Conservation (phyloP, 2,113 vertebrate species). For the Oxygymnocypris stewartii region DNA sequence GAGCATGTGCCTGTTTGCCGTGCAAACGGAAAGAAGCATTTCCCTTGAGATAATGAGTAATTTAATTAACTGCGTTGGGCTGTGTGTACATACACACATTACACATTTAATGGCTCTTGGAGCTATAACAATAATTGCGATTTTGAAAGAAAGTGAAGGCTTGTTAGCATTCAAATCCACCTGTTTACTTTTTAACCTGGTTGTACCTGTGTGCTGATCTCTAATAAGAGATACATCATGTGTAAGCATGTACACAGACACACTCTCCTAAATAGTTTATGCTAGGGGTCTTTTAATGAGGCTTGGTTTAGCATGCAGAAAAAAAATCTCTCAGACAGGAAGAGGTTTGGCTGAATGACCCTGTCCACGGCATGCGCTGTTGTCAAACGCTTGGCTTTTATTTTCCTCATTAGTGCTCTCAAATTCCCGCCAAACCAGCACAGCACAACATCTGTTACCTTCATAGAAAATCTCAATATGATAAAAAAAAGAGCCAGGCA, state of each 20-base stretch:
- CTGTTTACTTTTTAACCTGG: conserved; percentile 26
- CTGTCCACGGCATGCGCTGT: conserved; percentile 18
- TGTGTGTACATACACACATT: neutral
- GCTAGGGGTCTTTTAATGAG: conserved; percentile 56
- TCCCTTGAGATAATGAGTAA: conserved; percentile 50
- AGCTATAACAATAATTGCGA: conserved; percentile 25
- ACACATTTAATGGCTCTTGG: conserved; percentile 39
- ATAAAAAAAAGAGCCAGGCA: neutral
- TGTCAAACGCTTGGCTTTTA: conserved; percentile 46
- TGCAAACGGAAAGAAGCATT: conserved; percentile 38
- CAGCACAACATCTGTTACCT: conserved; percentile 18
- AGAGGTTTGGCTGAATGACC: conserved; percentile 33
- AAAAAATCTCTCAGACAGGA: conserved; percentile 39
- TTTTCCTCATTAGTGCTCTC: conserved; percentile 53
- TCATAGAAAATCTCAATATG: conserved; percentile 10
- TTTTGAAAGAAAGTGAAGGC: conserved; percentile 20
- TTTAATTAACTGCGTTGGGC: conserved; percentile 53
- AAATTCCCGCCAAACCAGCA: neutral
- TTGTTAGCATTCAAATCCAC: neutral
- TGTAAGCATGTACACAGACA: neutral
- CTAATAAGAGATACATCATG: conserved; percentile 34
- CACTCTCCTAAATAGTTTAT: conserved; percentile 1
- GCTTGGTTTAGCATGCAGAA: conserved; percentile 9
- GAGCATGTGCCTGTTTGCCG: conserved; percentile 43
- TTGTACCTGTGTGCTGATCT: conserved; percentile 14